Base-by-base conservation (phyloP, 2,113 vertebrate genomes). In the Thymallus thymallus region DNA sequence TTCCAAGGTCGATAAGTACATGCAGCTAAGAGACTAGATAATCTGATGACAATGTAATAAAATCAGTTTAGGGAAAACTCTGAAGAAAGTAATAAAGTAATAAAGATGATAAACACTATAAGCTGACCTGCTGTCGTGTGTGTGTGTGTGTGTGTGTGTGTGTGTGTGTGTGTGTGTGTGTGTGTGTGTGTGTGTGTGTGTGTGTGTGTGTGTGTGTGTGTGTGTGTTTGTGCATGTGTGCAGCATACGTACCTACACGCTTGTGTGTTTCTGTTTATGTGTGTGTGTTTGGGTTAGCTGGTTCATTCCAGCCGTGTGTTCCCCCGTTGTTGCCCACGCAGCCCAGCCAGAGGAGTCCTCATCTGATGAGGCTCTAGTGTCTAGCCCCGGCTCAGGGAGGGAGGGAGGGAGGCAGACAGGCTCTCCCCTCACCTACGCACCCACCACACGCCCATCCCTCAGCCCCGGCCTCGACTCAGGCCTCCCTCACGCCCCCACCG, bases 51-150 rank as follows among this genome's bases (percentile, higher is more conserved):
- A 89, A 80, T 78, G 84, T 88, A 85, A 90, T 90, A 90, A 90
- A 91, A 90, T 90, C 86, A 88, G 82, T 84, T 90, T 89, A 88
- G 87, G 81, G 87, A 30, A 20, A 90, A 88, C 86, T 88, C 82
- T 84, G 76, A 72, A 87, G 86, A 90, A 91, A 89, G 89, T 89
- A 89, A 88, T 91, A 87, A 90, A 90, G 88, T 86, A 89, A 89
- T 90, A 90, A 89, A 87, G 87, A 90, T 89, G 89, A 90, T 91
- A 88, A 90, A 89, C 87, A 89, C 83, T 87, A 51, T 18, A 51
- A 51, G 48, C 74, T 68, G 82, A 67, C 78, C 70, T 75, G 76
- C 78, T 89, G 84, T 85, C 5, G 30, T 16, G 60, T 77, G 83
- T 76, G 83, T 82, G 71, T 75, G 78, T 68, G 20, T 72, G 18